A percentile compares a stretch with the other conserved stretches of the same genome.
Conservation (phyloP, 2,797 vertebrate genomes). For the Sebastes oblongus region DNA sequence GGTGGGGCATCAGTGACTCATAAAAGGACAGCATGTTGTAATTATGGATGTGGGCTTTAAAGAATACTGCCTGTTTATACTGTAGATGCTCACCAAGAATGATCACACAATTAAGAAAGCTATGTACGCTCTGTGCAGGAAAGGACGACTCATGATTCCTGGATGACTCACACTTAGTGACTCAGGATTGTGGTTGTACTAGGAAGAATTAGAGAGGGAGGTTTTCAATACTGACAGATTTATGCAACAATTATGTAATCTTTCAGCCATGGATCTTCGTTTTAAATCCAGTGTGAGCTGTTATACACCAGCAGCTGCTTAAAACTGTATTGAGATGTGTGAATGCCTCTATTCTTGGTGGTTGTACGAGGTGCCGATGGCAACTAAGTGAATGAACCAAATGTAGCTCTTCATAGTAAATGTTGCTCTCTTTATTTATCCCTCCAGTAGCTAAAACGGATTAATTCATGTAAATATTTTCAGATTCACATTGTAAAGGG, state of each 20-base stretch:
- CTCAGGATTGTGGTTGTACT: slow-evolving; percentile 33
- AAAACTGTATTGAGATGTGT: background rate
- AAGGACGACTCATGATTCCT: slow-evolving; percentile 13
- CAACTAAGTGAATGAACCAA: background rate
- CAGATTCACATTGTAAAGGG: background rate
- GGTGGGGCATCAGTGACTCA: slow-evolving; percentile 34
- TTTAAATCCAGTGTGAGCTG: slow-evolving; percentile 6
- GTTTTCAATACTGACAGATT: slow-evolving; percentile 11
- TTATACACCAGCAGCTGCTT: background rate
- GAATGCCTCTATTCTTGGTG: background rate
- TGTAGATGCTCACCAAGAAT: slow-evolving; percentile 31
- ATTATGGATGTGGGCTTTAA: slow-evolving; percentile 53
- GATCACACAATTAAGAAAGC: slow-evolving; percentile 42
- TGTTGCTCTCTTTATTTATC: background rate
- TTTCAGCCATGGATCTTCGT: background rate
- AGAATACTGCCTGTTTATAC: slow-evolving; percentile 24
- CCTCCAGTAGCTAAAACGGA: background rate
- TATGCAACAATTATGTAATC: slow-evolving; percentile 23
- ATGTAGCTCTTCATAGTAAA: background rate
- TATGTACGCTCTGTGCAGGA: background rate
- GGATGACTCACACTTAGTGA: slow-evolving; percentile 54
- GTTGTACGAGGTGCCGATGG: background rate
- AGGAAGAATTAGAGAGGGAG: slow-evolving; percentile 14
- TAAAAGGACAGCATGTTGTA: slow-evolving; percentile 51
- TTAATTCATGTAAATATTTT: background rate